Base-by-base conservation (phyloP, 2,113 vertebrate genomes). In the Taurulus bubalis region DNA sequence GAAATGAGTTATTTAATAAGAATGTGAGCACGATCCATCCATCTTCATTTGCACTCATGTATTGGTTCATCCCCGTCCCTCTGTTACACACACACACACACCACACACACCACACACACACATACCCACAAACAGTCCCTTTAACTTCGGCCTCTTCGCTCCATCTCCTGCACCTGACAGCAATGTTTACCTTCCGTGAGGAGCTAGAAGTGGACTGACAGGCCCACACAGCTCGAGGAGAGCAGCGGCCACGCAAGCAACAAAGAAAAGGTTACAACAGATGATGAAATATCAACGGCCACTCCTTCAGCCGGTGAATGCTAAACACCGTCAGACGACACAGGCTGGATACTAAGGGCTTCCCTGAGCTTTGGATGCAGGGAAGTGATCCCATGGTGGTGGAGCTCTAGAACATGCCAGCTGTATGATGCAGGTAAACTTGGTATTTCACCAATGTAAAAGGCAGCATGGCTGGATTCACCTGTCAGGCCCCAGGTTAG, bases 21-120 rank as follows among this genome's bases (percentile, higher is more conserved):
- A 77, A 71, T 75, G 70, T 70, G 62, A 81, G 71, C 58, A 18
- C 15, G 34, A 83, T 70, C 78, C 78, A 81, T 86, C 84, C 79
- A 64, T 90, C 85, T 83, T 85, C 75, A 82, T 89, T 80, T 80
- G 60, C 51, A 58, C 42, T 82, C 75, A 81, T 89, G 86, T 87
- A 56, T 28, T 53, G 75, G 49, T 85, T 85, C n/a, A 67, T 88
- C 87, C 80, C 36, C 65, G 65, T 68, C 49, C 30, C 49, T 82
- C 51, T 70, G 55, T 73, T 63, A 32, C 30, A 32, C 30, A 32
- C 30, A 32, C 30, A 32, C 30, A 32, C 30, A 53, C 32, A 67
- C 49, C 30, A 53, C 32, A 67, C 49, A 42, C 69, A 74, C 66
- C 30, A 32, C 30, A 32, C 30, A 32, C 30, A 53, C 32, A 67